A percentile compares a stretch with the other conserved stretches of the same genome.
phyloP scores from a whole-genome alignment of 1,140 invertebrate species.

The Trichonephila clavata region DNA sequence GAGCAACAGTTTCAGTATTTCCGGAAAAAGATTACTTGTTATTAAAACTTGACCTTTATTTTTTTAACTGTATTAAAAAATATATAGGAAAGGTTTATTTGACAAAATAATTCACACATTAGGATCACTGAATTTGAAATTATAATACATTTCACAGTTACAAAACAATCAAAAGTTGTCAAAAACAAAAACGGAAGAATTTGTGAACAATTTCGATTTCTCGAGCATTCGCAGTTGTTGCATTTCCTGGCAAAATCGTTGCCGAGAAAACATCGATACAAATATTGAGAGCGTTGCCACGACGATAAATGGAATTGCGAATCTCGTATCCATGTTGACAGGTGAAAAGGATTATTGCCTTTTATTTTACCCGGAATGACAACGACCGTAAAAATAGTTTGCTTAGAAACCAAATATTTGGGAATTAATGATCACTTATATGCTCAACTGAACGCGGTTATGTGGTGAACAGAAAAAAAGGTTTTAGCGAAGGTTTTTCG shows the following conservation, averaged over 20 bases:
- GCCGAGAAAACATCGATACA: background rate
- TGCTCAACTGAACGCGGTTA: background rate
- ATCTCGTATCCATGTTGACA: background rate
- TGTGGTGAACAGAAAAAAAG: background rate
- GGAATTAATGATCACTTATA: background rate
- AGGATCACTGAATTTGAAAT: too few relatives aligned
- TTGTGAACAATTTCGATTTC: too few relatives aligned
- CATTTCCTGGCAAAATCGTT: background rate
- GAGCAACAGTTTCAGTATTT: too few relatives aligned
- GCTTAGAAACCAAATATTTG: slow-evolving; percentile 18
- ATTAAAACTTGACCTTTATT: too few relatives aligned
- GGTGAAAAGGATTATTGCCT: background rate
- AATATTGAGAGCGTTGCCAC: background rate
- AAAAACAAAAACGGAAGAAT: too few relatives aligned
- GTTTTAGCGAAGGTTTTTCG: background rate
- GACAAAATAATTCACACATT: too few relatives aligned
- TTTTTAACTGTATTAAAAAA: too few relatives aligned
- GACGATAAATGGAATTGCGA: background rate
- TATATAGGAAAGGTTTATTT: too few relatives aligned
- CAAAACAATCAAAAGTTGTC: too few relatives aligned
- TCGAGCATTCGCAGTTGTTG: background rate
- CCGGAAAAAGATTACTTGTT: too few relatives aligned
- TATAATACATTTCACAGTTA: too few relatives aligned
- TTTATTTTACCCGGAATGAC: background rate
- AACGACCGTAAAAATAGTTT: background rate